Evolutionary conservation across 2,888 invertebrate genomes (phyloP).

Genomic region (Cetonia aurata): DNA sequence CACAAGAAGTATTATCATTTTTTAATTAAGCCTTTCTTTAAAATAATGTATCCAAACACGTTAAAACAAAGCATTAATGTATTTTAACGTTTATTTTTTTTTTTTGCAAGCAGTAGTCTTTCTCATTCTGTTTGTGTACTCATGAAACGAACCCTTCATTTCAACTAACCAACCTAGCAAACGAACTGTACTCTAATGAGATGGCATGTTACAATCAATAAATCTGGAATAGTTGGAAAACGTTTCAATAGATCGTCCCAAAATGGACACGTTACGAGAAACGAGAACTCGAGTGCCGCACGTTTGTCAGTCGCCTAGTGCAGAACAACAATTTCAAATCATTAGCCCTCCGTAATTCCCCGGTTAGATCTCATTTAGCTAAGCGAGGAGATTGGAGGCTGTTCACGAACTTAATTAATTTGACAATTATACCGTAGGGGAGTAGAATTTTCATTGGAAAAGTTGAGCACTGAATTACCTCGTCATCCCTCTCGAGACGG

Average conservation of each 20-base stretch:
- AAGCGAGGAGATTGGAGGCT: slow-evolving; percentile 23
- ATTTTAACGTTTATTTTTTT: too few relatives aligned
- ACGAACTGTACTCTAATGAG: slow-evolving; percentile 25
- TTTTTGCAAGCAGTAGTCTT: background rate
- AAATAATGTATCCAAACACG: too few relatives aligned
- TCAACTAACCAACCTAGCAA: background rate
- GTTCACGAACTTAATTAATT: slow-evolving; percentile 24
- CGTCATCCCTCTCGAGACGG: slow-evolving; percentile 5
- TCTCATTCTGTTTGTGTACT: slow-evolving; percentile 9
- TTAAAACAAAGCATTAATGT: too few relatives aligned
- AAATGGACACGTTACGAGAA: slow-evolving; percentile 10
- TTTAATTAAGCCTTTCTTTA: too few relatives aligned
- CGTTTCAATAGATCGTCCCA: slow-evolving; percentile 12
- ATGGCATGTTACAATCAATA: background rate
- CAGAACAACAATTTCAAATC: slow-evolving; percentile 31
- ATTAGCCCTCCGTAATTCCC: slow-evolving; percentile 20
- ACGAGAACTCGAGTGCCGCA: background rate
- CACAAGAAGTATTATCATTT: too few relatives aligned
- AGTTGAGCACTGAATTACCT: slow-evolving; percentile 4
- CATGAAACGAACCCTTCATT: background rate
- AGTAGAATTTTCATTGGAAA: slow-evolving; percentile 15
- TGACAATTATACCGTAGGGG: slow-evolving; percentile 10
- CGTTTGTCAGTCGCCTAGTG: background rate
- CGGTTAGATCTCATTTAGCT: slow-evolving; percentile 26
- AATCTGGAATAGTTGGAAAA: slow-evolving; percentile 7